A percentile compares a stretch with the other conserved stretches of the same genome.
phyloP scores from a whole-genome alignment of 2,113 vertebrate genomes.

The Sinosuthora webbiana region DNA sequence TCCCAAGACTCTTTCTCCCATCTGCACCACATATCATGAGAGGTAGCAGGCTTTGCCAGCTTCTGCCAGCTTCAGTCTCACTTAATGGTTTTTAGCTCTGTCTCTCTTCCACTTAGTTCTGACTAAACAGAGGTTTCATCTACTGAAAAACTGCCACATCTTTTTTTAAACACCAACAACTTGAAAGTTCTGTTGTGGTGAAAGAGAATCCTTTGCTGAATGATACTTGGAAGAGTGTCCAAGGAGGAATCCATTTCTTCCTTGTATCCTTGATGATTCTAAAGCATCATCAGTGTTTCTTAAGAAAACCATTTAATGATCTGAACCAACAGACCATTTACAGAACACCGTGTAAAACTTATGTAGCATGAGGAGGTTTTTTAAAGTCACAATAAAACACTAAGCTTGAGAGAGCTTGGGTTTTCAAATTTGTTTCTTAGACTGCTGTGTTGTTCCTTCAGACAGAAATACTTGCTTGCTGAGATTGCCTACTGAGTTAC shows the following conservation, averaged over 20 bases:
- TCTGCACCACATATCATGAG: background rate
- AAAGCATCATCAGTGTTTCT: too few relatives aligned
- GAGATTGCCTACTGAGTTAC: background rate
- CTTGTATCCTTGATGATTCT: too few relatives aligned
- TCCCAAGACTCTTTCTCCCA: background rate
- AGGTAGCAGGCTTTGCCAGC: background rate
- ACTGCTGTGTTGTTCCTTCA: background rate
- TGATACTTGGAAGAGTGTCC: background rate
- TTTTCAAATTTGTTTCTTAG: background rate
- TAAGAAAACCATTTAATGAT: background rate
- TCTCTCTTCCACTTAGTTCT: background rate
- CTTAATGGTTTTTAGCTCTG: background rate
- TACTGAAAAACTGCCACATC: background rate
- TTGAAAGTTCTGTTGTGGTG: background rate
- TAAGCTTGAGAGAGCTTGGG: background rate
- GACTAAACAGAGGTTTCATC: background rate
- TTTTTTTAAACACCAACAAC: background rate
- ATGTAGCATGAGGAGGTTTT: fast-evolving
- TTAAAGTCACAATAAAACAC: background rate
- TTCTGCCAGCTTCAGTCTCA: background rate
- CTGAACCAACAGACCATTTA: background rate
- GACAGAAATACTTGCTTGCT: background rate
- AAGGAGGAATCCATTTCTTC: background rate
- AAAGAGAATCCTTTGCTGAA: background rate
- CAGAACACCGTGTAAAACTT: background rate